Base-by-base conservation (phyloP, 37 sponge, comb jelly and placozoan species). In the Petrosia ficiformis region DNA sequence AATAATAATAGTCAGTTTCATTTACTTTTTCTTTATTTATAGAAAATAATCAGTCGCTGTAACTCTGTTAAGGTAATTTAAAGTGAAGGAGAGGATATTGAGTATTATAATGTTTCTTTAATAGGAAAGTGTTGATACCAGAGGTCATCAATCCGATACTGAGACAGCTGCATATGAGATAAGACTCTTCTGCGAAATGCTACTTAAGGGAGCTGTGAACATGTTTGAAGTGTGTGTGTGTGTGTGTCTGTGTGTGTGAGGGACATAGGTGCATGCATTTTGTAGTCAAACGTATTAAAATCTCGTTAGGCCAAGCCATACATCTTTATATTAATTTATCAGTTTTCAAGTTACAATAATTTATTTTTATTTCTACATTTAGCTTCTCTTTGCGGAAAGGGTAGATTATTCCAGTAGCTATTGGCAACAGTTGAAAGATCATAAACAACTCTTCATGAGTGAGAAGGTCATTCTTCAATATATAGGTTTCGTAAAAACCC, bases 151-250 rank as follows among this genome's bases (percentile, higher is more conserved):
- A 71, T 59, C 60, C 24, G 81, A 57, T 39, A 39, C 59, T 43
- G 90, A 89, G 67, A 59, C 73, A 21, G 80, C 78, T 43, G 90
- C 84, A 26, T 89, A 89, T 39, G 90, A 89, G 48, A 74, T 76
- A 19, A 54, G 90, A 25, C 83, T 84, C 59, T 80, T 84, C 67
- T 84, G 80, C 68, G 83, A 89, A 43, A 79, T 84, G 84, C 77
- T 89, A 10, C 80, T 89, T 30, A 89, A 89, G 73, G 90, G 90
- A 71, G 84, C 90, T 35, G 80, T 89, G 30, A 83, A 83, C 67
- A 83, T 84, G 25, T 65, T 89, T 42, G 90, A 89, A 57, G 81
- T 89, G 40, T 39, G 58, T 21, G 3, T 39, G 54, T 0, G 32
- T 22, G 16, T 25, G 74, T 22, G 3, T 33, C 29, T 5, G 21